Evolutionary conservation across 2,113 vertebrate genomes (phyloP), one percentile per base, ranked within the genome.

Genomic region (Spea multiplicata): DNA sequence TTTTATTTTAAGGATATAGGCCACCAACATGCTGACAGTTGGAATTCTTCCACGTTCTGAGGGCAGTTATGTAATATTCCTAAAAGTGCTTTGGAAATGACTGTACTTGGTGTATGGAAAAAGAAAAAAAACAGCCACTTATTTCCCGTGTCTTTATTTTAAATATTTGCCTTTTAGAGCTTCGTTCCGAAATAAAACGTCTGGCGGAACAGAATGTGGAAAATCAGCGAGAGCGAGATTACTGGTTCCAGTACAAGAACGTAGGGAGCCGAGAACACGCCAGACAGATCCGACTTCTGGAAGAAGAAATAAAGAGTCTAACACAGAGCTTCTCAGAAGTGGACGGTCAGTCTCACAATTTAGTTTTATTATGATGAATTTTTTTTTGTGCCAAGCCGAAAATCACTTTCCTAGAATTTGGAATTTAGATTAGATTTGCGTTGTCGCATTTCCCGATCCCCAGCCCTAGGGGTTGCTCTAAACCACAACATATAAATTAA

Each of bases 171-270:
- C 79, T 80, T 84, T 84, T 66, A 92, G 93, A 90, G 67, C 82
- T 91, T 75, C 71, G 0, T 8, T 49, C 16, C 7, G 83, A 90
- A 61, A 89, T 91, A 79, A 86, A 67, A 79, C 72, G 82, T 44
- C 75, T 85, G 53, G 84, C 90, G 57, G 84, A 88, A 71, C 77
- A 73, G 44, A 85, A 89, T 81, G 44, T 76, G 49, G 83, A 78
- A 74, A 86, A 87, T 81, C 82, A 86, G 48, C 4, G 0, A 0
- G 92, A 95, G 83, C 86, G 86, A 74, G 86, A 91, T 80, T 85
- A 90, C 66, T 93, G 87, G 91, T 85, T 91, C 64, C 87, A 92
- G 8, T 94, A 94, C 76, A 92, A 90, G 88, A 91, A 91, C 2
- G 80, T 89, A 0, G 91, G 88, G 17, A 90, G 90, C 59, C 53